Base-by-base conservation (phyloP, 2,888 invertebrate genomes). In the Parnassius glacialis region DNA sequence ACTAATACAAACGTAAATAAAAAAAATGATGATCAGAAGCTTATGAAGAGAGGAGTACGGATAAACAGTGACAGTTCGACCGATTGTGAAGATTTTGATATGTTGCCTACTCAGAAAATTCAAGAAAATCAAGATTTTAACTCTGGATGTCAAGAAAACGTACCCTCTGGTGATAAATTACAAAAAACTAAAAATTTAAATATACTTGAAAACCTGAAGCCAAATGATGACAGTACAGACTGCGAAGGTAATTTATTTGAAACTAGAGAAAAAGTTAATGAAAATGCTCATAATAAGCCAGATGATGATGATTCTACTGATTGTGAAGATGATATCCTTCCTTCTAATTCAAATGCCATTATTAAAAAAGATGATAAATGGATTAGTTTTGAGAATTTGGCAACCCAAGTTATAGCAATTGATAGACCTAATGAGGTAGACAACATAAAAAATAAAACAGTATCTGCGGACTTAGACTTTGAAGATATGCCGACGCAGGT, bases 401-500 rank as follows among this genome's bases (percentile, higher is more conserved):
- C 67, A 11, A 79, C 73, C 47, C 74, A 76, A 67, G 62, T 72
- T 25, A 68, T 78, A 66, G 62, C 56, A 25, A 66, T 68, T 47
- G 67, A 71, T 47, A 57, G 55, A 10, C 42, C 50, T 43, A 52
- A 62, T 60, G 57, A 64, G 48, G 58, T 53, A 52, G 57, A 57
- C 13, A 57, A 66, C 53, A 11, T 59, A 60, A 57, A 59, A 25
- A 11, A 42, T 50, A 43, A 45, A 62, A 54, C 44, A 44, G 52
- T 13, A 48, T 48, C 48, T 34, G 5, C 67, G 56, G 42, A 59
- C n/a, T 20, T 58, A 13, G 48, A 62, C 44, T 73, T 81, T 52
- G 81, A 80, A 71, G 80, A 85, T 50, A 70, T 76, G 70, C 70
- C 76, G 11, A 85, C 83, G n/a, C 82, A 86, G 73, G 71, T 83